Base-by-base conservation (phyloP, 2,888 invertebrate species). In the Cephus spinipes region DNA sequence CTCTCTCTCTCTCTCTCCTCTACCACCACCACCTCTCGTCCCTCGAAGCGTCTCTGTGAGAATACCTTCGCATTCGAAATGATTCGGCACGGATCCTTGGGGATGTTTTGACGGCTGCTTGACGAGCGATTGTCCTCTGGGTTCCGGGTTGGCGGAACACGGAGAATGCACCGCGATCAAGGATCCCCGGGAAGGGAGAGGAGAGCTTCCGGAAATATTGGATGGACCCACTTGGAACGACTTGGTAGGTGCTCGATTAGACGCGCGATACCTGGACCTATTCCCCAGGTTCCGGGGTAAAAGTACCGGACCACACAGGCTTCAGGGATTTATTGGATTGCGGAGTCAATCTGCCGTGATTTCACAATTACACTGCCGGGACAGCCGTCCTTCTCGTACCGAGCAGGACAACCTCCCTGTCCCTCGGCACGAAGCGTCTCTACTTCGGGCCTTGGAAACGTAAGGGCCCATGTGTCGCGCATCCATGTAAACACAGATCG, bases 61-160 rank as follows among this genome's bases (percentile, higher is more conserved):
- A 89, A 89, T 86, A 77, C 12, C 68, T 75, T 71, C 68, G 76
- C 73, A 76, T 79, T 76, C 73, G 73, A 73, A 79, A 79, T 84
- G 85, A 91, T 91, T 91, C 88, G 89, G 87, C 84, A 91, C 82
- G 90, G 89, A 90, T 90, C 88, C 89, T 90, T 87, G 88, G 88
- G 90, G 90, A 90, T 91, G 91, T 91, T 91, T 90, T 91, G 91
- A 91, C 91, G 90, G 87, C 84, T 85, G 88, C 83, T 91, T 91
- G 90, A 91, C 90, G 90, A 90, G 87, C 90, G 87, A 90, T 85
- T 85, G 85, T 85, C 83, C 84, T 82, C 36, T 74, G 78, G 78
- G 79, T 77, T 79, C 75, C 36, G 77, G 74, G 71, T 80, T 82
- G 79, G 76, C 82, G 81, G 69, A 69, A 40, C 68, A 55, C 9